phyloP scores from a whole-genome alignment of 2,888 invertebrate genomes.

The Ornithoptera priamus region DNA sequence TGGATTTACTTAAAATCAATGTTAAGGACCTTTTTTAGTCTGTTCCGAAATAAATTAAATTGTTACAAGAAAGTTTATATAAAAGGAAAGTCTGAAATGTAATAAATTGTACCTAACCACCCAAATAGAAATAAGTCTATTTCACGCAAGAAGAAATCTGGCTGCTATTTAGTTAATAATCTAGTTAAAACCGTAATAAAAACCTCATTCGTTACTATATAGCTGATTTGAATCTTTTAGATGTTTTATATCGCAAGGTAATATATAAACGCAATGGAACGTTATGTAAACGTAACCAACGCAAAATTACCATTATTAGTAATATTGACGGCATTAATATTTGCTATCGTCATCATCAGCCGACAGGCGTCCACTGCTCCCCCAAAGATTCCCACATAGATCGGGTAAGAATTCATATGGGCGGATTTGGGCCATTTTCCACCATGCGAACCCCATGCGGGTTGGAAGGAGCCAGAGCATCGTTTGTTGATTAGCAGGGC shows the following conservation, averaged over 20 bases:
- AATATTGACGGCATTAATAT: too few species aligned
- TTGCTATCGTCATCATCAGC: too few species aligned
- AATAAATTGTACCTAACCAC: constrained; percentile 27
- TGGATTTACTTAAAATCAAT: background rate
- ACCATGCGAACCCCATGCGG: too few species aligned
- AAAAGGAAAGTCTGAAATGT: constrained; percentile 16
- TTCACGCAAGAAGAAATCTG: constrained; percentile 29
- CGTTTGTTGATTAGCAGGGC: too few species aligned
- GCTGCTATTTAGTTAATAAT: constrained; percentile 21
- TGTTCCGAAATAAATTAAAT: constrained; percentile 22
- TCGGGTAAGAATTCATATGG: too few species aligned
- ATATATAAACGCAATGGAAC: too few species aligned
- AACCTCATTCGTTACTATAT: constrained; percentile 26
- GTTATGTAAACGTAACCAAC: background rate
- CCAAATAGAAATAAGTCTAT: constrained; percentile 27
- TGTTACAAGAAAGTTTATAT: constrained; percentile 18
- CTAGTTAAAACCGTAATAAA: constrained; percentile 21
- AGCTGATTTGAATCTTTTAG: constrained; percentile 22
- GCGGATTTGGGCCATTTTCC: too few species aligned
- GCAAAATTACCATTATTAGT: background rate
- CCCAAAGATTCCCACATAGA: too few species aligned
- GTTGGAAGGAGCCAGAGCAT: too few species aligned
- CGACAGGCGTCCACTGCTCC: too few species aligned
- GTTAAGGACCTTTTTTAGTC: constrained; percentile 7
- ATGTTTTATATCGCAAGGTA: too few species aligned